These are phyloP conservation scores for Clarias magur DNA, from an alignment of 2,113 vertebrate genomes.

Conservation along the genomic window DNA sequence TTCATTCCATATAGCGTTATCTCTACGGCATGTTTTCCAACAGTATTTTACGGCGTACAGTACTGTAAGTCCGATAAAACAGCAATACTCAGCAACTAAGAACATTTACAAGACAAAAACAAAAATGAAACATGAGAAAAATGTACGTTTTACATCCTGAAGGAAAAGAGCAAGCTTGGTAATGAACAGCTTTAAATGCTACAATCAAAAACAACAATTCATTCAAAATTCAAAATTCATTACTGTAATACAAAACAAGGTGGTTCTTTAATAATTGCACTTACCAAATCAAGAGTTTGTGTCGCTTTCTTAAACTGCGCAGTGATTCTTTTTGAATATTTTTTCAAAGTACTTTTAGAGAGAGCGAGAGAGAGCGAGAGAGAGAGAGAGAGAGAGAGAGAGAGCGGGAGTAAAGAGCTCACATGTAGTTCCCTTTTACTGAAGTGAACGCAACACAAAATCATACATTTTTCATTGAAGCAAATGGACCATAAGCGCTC, in stretches of 20 bases:
- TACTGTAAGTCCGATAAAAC: background rate
- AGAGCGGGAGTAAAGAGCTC: background rate
- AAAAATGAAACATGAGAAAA: background rate
- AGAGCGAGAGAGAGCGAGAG: no score
- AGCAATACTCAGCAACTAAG: background rate
- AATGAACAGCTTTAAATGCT: background rate
- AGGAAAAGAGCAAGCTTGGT: no score
- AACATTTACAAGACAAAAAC: background rate
- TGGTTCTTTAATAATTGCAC: background rate
- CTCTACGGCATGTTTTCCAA: no score
- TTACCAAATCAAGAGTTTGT: background rate
- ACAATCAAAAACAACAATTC: background rate
- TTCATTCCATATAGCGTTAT: no score
- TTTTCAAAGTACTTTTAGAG: background rate
- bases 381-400: background rate
- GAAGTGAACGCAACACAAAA: slow-evolving; percentile 24
- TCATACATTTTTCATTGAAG: slow-evolving; percentile 42
- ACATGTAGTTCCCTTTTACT: background rate
- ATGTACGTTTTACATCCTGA: background rate
- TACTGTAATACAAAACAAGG: background rate
- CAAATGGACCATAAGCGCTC: background rate
- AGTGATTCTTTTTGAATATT: background rate
- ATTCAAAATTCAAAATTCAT: background rate
- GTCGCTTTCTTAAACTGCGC: background rate
- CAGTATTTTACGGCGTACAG: background rate